Base-by-base conservation (phyloP, 2,888 invertebrate genomes). In the Zootermopsis nevadensis region DNA sequence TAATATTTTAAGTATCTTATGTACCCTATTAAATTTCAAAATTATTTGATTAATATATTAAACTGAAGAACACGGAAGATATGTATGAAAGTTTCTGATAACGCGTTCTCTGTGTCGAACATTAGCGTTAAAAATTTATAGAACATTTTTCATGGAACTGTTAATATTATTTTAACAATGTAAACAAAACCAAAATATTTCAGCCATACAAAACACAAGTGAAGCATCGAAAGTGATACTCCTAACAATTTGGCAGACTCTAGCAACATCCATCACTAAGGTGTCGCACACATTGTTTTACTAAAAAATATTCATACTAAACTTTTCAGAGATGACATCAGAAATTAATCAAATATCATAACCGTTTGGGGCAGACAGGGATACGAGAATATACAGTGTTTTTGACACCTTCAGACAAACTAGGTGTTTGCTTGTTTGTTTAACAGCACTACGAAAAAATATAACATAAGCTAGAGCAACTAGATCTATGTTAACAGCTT, bases 271-370 rank as follows among this genome's bases (percentile, higher is more conserved):
- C 72, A 72, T 72, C 72, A n/a, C n/a, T n/a, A n/a, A n/a, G n/a
- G n/a, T n/a, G n/a, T n/a, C n/a, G n/a, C n/a, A 76, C 27, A 53
- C 55, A 48, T n/a, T 77, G 77, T 77, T 77, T 77, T 27, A 53
- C 77, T 27, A 30, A 6, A 53, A 12, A 77, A 77, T n/a, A 77
- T 77, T 53, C 27, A 77, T 77, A 77, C 55, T 53, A n/a, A 38
- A 53, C 53, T 48, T 77, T 53, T 77, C 55, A 53, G 77, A 48
- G 53, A 77, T 77, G 77, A 77, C 77, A 77, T 77, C 77, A 77
- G 77, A 77, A 77, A 77, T 77, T 77, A 77, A 77, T 77, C 77
- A 53, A 77, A 77, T 53, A 53, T 77, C 77, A 77, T 53, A 53
- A 53, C 77, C 77, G 53, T 77, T 77, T 77, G 77, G 27, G 53